These are phyloP conservation scores for Aurelia sp. DNA, from an alignment of 30 jellyfish, hydroid and myxozoan species.

Conservation along the genomic window DNA sequence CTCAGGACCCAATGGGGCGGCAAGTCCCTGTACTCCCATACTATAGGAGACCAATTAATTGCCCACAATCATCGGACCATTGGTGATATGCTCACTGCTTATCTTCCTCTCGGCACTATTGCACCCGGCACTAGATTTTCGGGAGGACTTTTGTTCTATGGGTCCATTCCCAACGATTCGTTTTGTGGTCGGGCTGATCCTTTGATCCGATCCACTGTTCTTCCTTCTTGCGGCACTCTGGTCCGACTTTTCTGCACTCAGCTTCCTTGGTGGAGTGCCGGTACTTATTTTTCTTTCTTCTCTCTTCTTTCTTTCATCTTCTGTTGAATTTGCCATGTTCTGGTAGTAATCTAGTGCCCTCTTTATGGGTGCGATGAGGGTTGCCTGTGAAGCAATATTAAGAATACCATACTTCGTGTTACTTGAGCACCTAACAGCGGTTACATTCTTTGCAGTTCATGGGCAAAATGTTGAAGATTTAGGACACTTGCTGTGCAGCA, in stretches of 20 bases:
- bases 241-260: constrained; percentile 51
- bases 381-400: constrained; percentile 35
- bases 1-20: too few species aligned
- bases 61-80: constrained; percentile 69
- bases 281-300: constrained; percentile 62
- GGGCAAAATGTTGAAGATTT: too few species aligned
- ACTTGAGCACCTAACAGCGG: too few species aligned
- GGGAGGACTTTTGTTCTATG: constrained; percentile 26
- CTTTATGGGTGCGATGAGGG: constrained; percentile 73
- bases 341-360: constrained; percentile 92
- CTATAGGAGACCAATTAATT: constrained; percentile 5
- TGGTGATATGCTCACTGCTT: constrained; percentile 67
- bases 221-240: not conserved
- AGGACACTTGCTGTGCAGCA: too few species aligned
- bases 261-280: constrained; percentile 56
- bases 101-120: constrained; percentile 62
- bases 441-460: too few species aligned
- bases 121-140: constrained; percentile 69
- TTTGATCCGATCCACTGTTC: constrained; percentile 40
- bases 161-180: constrained; percentile 47
- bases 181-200: constrained; percentile 34
- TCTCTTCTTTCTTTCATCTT: constrained; percentile 80
- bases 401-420: not conserved
- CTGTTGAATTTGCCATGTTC: constrained; percentile 90
- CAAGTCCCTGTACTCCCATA: too few species aligned